phyloP scores from a whole-genome alignment of 1,140 invertebrate genomes.

The Leptopilina boulardi region DNA sequence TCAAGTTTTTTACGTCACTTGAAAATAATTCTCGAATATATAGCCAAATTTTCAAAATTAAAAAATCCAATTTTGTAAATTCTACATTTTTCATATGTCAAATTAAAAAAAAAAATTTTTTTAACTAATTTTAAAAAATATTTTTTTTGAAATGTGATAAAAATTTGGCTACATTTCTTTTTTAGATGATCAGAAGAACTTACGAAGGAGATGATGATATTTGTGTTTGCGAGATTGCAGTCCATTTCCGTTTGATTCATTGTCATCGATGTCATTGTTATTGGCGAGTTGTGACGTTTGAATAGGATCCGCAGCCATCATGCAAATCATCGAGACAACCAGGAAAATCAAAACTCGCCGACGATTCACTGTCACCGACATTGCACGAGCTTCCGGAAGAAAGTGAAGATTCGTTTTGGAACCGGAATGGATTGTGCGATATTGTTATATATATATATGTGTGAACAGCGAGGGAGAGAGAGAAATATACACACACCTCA shows the following conservation, averaged over 20 bases:
- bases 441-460: slow-evolving; percentile 22
- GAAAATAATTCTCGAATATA: background rate
- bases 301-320: background rate
- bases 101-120: too few relatives aligned
- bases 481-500: background rate
- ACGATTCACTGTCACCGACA: background rate
- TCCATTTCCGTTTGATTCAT: slow-evolving; percentile 19
- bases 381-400: slow-evolving; percentile 30
- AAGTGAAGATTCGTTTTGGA: slow-evolving; percentile 20
- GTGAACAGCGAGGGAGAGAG: too few relatives aligned
- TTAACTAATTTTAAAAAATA: too few relatives aligned
- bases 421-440: slow-evolving; percentile 15
- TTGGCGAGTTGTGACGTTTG: slow-evolving; percentile 4
- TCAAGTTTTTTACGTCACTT: background rate
- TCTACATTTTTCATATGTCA: too few relatives aligned
- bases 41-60: slow-evolving; percentile 1
- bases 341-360: slow-evolving; percentile 8
- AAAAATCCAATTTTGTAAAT: too few relatives aligned
- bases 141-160: background rate
- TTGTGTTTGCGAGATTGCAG: slow-evolving; percentile 46
- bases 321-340: slow-evolving; percentile 31
- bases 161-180: slow-evolving; percentile 19
- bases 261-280: slow-evolving; percentile 22
- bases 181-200: slow-evolving; percentile 35
- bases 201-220: slow-evolving; percentile 47